Conservation (phyloP, 2,888 invertebrate genomes). For the Drosophila mimica region DNA sequence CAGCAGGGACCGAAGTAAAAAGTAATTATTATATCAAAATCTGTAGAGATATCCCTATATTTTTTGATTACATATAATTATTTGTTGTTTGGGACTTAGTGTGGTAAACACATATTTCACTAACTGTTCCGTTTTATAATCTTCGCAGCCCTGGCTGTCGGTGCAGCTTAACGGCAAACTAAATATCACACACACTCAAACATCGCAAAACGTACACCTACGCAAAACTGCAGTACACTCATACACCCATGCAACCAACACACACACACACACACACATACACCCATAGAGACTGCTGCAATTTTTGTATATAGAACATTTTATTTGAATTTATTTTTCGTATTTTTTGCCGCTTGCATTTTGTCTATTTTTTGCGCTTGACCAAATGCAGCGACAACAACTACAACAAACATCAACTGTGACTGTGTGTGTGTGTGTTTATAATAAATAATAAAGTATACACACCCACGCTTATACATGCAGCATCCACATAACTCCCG, state of each 20-base stretch:
- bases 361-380: slow-evolving; percentile 73
- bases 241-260: slow-evolving; percentile 24
- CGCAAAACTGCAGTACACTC: slow-evolving; percentile 26
- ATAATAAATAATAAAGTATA: slow-evolving; percentile 79
- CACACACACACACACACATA: slow-evolving; percentile 29
- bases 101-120: background rate
- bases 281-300: slow-evolving; percentile 40
- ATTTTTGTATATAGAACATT: slow-evolving; percentile 73
- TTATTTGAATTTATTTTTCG: slow-evolving; percentile 78
- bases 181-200: slow-evolving; percentile 51
- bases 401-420: slow-evolving; percentile 26
- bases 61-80: background rate
- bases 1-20: background rate
- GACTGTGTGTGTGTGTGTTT: slow-evolving; percentile 62
- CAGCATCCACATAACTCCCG: background rate
- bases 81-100: background rate
- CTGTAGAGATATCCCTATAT: background rate
- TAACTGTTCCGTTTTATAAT: background rate
- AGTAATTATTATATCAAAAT: background rate
- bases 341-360: slow-evolving; percentile 57
- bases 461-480: slow-evolving; percentile 47
- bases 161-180: slow-evolving; percentile 62
- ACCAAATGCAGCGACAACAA: slow-evolving; percentile 66
- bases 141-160: slow-evolving; percentile 44
- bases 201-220: slow-evolving; percentile 25